phyloP scores from a whole-genome alignment of 1,140 invertebrate genomes.

The Brachionus paranguensis region DNA sequence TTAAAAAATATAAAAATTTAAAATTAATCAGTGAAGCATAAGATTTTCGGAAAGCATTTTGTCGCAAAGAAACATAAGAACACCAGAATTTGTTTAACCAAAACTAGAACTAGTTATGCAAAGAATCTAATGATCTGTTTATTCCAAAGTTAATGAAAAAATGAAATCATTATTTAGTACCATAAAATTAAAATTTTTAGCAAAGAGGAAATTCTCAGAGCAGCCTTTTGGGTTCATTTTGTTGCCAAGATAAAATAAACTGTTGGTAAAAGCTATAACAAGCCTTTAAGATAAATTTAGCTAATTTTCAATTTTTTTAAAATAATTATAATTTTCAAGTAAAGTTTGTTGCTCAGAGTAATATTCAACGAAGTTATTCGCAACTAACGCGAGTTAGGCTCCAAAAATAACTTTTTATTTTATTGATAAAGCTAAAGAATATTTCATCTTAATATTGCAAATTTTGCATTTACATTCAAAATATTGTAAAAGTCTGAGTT shows the following conservation, averaged over 20 bases:
- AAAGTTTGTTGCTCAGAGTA: neutral
- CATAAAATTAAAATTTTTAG: too few relatives aligned
- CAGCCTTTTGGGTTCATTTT: neutral
- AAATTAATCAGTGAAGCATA: too few relatives aligned
- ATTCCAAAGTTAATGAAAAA: too few relatives aligned
- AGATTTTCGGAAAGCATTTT: too few relatives aligned
- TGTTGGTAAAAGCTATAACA: neutral
- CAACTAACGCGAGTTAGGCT: neutral
- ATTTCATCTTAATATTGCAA: neutral
- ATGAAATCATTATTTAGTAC: too few relatives aligned
- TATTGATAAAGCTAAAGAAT: constrained; percentile 2
- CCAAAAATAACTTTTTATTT: neutral
- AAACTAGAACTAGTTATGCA: too few relatives aligned
- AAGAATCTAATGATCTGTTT: too few relatives aligned
- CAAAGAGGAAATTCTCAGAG: too few relatives aligned
- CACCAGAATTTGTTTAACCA: too few relatives aligned
- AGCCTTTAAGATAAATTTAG: neutral
- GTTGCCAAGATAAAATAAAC: neutral
- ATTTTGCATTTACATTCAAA: neutral
- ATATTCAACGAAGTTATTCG: neutral
- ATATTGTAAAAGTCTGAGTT: constrained; percentile 3
- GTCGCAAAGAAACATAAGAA: too few relatives aligned
- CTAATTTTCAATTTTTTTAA: neutral
- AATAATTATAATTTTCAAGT: neutral
- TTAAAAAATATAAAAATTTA: too few relatives aligned